Evolutionary conservation across 2,797 vertebrate genomes (phyloP), one percentile per base, ranked within the genome.

Genomic region (Siniperca obscura): DNA sequence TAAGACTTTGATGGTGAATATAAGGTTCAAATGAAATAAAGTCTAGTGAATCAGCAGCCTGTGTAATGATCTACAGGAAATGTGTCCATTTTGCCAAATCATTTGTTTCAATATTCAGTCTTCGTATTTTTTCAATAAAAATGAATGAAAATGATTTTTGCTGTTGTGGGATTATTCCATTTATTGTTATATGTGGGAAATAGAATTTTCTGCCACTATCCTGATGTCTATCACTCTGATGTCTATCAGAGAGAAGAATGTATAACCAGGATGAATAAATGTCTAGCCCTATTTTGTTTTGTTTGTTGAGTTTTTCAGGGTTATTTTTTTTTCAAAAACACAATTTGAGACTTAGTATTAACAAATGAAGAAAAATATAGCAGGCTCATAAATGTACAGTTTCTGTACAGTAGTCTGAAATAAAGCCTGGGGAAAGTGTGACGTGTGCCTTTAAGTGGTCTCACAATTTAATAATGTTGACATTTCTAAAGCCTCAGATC

Each of bases 401-500:
- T 50, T 53, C 12, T 67, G 19, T 42, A 16, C 70, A 22, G 19
- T 53, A 1, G 50, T 64, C 13, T 67, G 27, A 48, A 78, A 71
- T 80, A 27, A 55, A 74, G 17, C 22, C 21, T 67, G 34, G 59
- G 22, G 50, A 78, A 60, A 72, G 19, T 36, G 64, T 71, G 70
- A 64, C 67, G 83, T 82, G 57, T 64, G 65, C 84, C 76, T 91
- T 90, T 86, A 87, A 88, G 80, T 74, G 64, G 30, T 82, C 86
- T 76, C 74, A 74, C 85, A 85, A 78, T 91, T 91, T 91, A 92
- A 94, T 90, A 90, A 91, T 86, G 90, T 83, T 93, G 94, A 93
- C 93, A 95, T 94, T 95, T 94, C 70, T 72, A 1, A 84, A 84
- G 83, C 84, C 82, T 93, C 81, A 90, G 91, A 94, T 94, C 87